Evolutionary conservation across 2,113 vertebrate species (phyloP).

Genomic region (Carassius carassius): DNA sequence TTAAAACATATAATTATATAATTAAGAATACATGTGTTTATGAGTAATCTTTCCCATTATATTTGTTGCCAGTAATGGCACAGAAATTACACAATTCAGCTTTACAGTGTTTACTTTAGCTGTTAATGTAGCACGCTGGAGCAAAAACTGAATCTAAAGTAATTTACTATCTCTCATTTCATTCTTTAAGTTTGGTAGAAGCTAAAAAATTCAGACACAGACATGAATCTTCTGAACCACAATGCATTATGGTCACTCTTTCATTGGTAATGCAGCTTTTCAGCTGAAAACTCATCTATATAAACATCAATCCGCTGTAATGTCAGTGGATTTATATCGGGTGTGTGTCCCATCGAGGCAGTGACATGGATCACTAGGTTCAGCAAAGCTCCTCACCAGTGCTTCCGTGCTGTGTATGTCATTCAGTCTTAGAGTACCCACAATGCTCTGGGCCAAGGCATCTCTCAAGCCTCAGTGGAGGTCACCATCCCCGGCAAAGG

Average conservation of each 20-base stretch:
- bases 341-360: neutral
- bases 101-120: too few relatives aligned
- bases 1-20: too few relatives aligned
- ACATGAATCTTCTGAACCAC: neutral
- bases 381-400: neutral
- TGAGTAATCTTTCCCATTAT: too few relatives aligned
- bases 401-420: neutral
- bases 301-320: neutral
- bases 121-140: too few relatives aligned
- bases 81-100: too few relatives aligned
- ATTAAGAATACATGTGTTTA: too few relatives aligned
- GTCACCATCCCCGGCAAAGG: slow-evolving; percentile 38
- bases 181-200: neutral
- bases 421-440: neutral
- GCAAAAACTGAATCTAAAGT: too few relatives aligned
- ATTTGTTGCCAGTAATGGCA: too few relatives aligned
- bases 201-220: too few relatives aligned
- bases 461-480: slow-evolving; percentile 17
- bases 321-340: neutral
- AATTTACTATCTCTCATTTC: too few relatives aligned
- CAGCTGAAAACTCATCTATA: neutral
- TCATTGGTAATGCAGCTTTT: neutral
- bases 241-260: neutral
- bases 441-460: slow-evolving; percentile 27
- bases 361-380: slow-evolving; percentile 15